These are phyloP conservation scores for Ostrea edulis DNA, from an alignment of 1,140 invertebrate species.

Conservation along the genomic window DNA sequence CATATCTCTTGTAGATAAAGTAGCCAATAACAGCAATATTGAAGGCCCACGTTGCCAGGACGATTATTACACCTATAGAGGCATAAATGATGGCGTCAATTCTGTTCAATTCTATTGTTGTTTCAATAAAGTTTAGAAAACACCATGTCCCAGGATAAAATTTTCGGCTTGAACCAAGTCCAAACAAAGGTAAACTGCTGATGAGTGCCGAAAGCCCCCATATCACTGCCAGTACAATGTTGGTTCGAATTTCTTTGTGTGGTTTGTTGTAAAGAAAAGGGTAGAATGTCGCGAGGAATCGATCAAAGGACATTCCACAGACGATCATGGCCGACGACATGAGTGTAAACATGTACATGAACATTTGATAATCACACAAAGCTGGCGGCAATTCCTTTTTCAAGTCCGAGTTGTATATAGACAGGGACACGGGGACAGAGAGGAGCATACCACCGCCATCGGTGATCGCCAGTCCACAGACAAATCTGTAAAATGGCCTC, in stretches of 20 bases:
- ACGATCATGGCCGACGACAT: constrained; percentile 70
- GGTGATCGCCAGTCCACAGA: constrained; percentile 67
- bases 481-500: constrained; percentile 69
- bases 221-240: constrained; percentile 63
- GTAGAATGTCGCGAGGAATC: constrained; percentile 75
- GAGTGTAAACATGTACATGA: neutral
- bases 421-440: constrained; percentile 66
- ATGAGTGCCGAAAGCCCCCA: constrained; percentile 72
- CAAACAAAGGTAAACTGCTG: constrained; percentile 75
- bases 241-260: constrained; percentile 58
- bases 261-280: constrained; percentile 75
- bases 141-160: constrained; percentile 79
- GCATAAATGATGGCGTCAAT: constrained; percentile 71
- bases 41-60: constrained; percentile 61
- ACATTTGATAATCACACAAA: constrained; percentile 58
- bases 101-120: constrained; percentile 49
- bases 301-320: constrained; percentile 77
- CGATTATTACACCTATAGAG: constrained; percentile 69
- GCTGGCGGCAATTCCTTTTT: constrained; percentile 63
- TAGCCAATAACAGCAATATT: constrained; percentile 9
- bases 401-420: constrained; percentile 64
- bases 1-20: neutral
- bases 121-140: constrained; percentile 75
- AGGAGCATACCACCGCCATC: constrained; percentile 68
- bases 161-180: constrained; percentile 69